A percentile compares a stretch with the other conserved stretches of the same genome.
These are phyloP conservation scores for Solenodon paradoxus DNA, from an alignment of 2,113 vertebrate species.

Conservation along the genomic window DNA sequence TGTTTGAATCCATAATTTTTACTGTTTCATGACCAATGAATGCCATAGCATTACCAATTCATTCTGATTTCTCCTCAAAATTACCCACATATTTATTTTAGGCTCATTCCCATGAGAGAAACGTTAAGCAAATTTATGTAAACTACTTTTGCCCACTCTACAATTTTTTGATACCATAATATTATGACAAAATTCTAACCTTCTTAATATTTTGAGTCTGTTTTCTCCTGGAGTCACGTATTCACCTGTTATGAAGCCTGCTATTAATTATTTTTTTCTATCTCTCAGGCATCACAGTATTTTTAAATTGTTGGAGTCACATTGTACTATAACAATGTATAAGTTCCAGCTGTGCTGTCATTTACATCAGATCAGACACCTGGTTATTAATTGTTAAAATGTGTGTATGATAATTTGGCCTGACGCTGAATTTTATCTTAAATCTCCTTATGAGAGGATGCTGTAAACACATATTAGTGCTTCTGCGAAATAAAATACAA, in stretches of 20 bases:
- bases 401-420: not conserved
- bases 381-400: not conserved
- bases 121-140: not conserved
- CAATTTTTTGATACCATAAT: not conserved
- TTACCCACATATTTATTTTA: not conserved
- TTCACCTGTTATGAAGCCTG: not conserved
- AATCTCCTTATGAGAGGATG: not conserved
- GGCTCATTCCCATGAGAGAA: not conserved
- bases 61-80: no score
- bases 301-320: no score
- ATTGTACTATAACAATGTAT: no score
- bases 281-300: not conserved
- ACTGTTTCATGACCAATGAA: not conserved
- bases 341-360: no score
- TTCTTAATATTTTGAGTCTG: not conserved
- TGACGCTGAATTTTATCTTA: not conserved
- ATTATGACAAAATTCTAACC: not conserved
- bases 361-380: no score
- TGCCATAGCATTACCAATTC: not conserved
- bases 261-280: not conserved
- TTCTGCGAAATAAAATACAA: not conserved
- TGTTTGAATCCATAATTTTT: not conserved
- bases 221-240: not conserved
- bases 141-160: not conserved
- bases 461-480: not conserved